Percentiles rank a stretch among this genome's conserved stretches.
These are phyloP conservation scores for Aphodius sticticus DNA, from an alignment of 2,888 invertebrate genomes.

Conservation along the genomic window DNA sequence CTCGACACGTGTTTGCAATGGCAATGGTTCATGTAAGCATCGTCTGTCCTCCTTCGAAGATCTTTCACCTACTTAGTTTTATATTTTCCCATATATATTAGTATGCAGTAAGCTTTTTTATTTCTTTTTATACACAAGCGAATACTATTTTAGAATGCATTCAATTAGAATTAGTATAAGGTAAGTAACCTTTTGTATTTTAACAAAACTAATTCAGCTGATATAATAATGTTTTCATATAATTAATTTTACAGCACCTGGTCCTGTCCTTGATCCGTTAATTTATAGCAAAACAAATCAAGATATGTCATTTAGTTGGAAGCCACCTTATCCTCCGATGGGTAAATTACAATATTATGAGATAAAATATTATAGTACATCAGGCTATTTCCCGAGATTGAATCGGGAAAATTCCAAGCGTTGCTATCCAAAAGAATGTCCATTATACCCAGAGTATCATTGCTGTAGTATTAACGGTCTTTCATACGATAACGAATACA, in stretches of 20 bases:
- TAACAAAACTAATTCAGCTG: too few relatives aligned
- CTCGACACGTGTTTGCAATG: too few relatives aligned
- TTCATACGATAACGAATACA: background rate
- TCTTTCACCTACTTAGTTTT: too few relatives aligned
- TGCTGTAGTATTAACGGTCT: background rate
- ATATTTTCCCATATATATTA: too few relatives aligned
- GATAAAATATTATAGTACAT: background rate
- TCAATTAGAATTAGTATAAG: too few relatives aligned
- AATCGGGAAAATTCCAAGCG: background rate
- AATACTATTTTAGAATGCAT: too few relatives aligned
- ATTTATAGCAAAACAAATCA: slow-evolving; percentile 13
- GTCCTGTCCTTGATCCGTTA: slow-evolving; percentile 10
- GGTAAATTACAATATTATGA: background rate
- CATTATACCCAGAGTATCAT: background rate
- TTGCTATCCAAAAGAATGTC: background rate
- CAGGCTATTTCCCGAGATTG: background rate
- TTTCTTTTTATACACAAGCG: too few relatives aligned
- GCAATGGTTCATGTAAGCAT: too few relatives aligned
- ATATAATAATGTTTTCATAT: too few relatives aligned
- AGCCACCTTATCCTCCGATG: slow-evolving; percentile 18
- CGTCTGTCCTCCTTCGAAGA: too few relatives aligned
- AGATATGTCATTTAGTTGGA: background rate
- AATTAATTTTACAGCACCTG: background rate
- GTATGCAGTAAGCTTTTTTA: too few relatives aligned
- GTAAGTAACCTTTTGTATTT: too few relatives aligned